Base-by-base conservation (phyloP, 2,113 vertebrate species). In the Dicentrarchus labrax region DNA sequence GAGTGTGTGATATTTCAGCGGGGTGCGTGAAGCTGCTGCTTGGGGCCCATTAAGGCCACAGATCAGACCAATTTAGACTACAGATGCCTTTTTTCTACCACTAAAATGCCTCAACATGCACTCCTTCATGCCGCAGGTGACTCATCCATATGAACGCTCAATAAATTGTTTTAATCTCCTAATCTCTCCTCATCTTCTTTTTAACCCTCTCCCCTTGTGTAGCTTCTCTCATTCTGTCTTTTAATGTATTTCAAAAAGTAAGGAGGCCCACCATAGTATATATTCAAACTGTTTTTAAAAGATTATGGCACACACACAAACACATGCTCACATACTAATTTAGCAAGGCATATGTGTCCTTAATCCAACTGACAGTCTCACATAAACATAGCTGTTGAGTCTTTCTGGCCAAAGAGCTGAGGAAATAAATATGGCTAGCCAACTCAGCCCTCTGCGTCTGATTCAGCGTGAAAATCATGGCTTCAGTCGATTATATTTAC, bases 401-500 rank as follows among this genome's bases (percentile, higher is more conserved):
- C 83, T 86, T 83, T 89, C 75, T 89, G 90, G 89, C 86, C 89
- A 45, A 72, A 78, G 72, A 88, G 80, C 85, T 68, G 79, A 92
- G 82, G 83, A 84, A 88, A 91, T 88, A 91, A 89, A 90, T 80
- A 81, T 65, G 71, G 77, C 77, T 5, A 22, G 83, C 84, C 85
- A 76, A 80, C 82, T 84, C 85, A 83, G 83, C 84, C 81, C 76
- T 78, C 64, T 73, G 66, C 15, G 47, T 83, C 87, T 86, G 91
- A 89, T 88, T 91, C 80, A 86, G 86, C 59, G 74, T 87, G 87
- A 92, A 91, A 89, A 90, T 84, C 76, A 10, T 68, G 80, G 83
- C 84, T 83, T 84, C 50, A 72, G 80, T 48, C 22, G 72, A 77
- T 89, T 82, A 88, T 91, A 90, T 94, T 93, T 91, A 84, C 88